phyloP scores from a whole-genome alignment of 1,140 invertebrate species.

The Elymnias hypermnestra region DNA sequence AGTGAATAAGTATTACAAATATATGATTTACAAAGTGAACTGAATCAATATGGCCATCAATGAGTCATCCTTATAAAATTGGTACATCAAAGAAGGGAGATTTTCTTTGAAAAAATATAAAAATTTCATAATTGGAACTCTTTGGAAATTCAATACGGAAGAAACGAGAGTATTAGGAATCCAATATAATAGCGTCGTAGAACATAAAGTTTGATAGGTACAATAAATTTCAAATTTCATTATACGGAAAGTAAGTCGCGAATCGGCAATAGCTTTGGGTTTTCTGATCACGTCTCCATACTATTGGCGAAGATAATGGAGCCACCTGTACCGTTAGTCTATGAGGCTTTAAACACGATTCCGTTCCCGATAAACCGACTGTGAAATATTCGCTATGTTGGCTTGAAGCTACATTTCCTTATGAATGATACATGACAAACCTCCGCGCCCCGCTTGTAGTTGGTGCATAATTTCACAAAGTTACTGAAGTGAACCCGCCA shows the following conservation, averaged over 20 bases:
- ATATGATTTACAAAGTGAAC: too few species aligned
- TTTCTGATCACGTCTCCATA: constrained; percentile 72
- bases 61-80: too few species aligned
- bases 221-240: constrained; percentile 74
- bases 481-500: neutral
- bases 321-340: constrained; percentile 70
- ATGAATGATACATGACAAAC: constrained; percentile 69
- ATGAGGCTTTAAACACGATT: constrained; percentile 70
- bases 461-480: constrained; percentile 45
- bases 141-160: too few species aligned
- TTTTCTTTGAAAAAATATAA: too few species aligned
- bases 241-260: constrained; percentile 71
- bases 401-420: constrained; percentile 59
- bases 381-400: constrained; percentile 69
- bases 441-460: constrained; percentile 35
- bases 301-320: constrained; percentile 70
- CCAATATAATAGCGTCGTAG: constrained; percentile 47
- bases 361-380: constrained; percentile 69
- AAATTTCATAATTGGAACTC: too few species aligned
- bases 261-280: constrained; percentile 63
- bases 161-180: constrained; percentile 1
- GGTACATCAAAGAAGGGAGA: too few species aligned
- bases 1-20: too few species aligned
- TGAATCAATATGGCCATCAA: too few species aligned
- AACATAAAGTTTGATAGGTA: constrained; percentile 55